Evolutionary conservation across 2,797 vertebrate species (phyloP), one percentile per base, ranked within the genome.

Genomic region (Girardinus metallicus): DNA sequence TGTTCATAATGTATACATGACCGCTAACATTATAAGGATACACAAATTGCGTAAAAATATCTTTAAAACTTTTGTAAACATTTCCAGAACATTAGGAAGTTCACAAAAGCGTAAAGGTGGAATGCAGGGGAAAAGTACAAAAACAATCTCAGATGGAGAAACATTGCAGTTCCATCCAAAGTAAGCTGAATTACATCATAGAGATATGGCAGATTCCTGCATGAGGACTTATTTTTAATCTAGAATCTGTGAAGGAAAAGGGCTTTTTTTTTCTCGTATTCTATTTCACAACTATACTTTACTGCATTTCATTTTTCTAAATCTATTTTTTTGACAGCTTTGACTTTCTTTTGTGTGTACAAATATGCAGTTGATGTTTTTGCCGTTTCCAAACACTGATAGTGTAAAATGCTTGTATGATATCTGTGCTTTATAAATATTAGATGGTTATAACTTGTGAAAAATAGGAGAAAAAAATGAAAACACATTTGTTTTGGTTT

Each of bases 101-200:
- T 29, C 16, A 21, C 36, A 41, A 82, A 74, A n/a, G 3, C 11
- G 23, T 18, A 70, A 21, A 2, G 36, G 41, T 34, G 47, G 41
- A 4, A 23, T 31, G 6, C 0, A 3, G 39, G 29, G 44, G 8
- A 68, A 71, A 81, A 57, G 74, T 62, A 34, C 68, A 66, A 85
- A 81, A 70, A 78, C 16, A 78, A 78, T 31, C 47, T 62, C 0
- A 43, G 79, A 75, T 36, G 34, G n/a, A 66, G 53, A 39, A 70
- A 36, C 5, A 18, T 9, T 71, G 26, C 49, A 34, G 26, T 29
- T 76, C 12, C 29, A 39, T 80, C 70, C 53, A 81, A 78, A 79
- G 23, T 76, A 34, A 83, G 12, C 68, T 73, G 12, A 31, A 12
- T 83, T 49, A 74, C 41, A 36, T 77, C 73, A 21, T 74, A 73